Percentiles rank a stretch among this genome's conserved stretches.
Conservation (phyloP, 2,888 invertebrate species). For the Andrena trimmerana region DNA sequence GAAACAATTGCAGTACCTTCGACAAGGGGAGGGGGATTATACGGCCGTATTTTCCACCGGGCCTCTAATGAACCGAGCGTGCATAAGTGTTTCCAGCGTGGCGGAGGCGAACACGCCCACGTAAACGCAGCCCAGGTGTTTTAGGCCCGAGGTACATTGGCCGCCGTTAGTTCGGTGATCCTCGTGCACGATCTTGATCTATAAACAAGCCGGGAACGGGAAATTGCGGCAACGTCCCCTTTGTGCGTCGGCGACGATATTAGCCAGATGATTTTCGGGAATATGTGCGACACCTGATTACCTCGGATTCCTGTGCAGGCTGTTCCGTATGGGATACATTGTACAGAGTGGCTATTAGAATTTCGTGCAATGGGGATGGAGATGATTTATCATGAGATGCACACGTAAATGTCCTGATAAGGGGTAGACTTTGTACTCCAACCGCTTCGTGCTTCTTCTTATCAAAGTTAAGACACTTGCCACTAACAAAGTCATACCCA, state of each 20-base stretch:
- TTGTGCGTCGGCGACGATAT: constrained; percentile 13
- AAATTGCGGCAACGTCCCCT: constrained; percentile 2
- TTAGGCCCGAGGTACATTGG: constrained; percentile 44
- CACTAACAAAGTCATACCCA: background rate
- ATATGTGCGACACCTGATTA: constrained; percentile 6
- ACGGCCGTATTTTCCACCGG: constrained; percentile 52
- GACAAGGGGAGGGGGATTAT: constrained; percentile 46
- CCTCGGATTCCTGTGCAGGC: background rate
- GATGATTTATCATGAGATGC: too few relatives aligned
- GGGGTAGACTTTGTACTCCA: too few relatives aligned
- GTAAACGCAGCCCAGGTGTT: constrained; percentile 60
- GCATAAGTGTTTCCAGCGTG: constrained; percentile 65
- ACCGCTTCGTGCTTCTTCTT: background rate
- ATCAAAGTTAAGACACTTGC: background rate
- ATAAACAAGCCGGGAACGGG: constrained; percentile 32
- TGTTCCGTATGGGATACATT: too few relatives aligned
- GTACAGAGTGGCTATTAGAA: too few relatives aligned
- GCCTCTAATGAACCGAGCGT: constrained; percentile 70
- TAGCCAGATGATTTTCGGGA: constrained; percentile 1
- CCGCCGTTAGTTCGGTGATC: constrained; percentile 35
- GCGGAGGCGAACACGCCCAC: constrained; percentile 52
- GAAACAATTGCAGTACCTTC: constrained; percentile 69
- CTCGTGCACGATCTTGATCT: constrained; percentile 43
- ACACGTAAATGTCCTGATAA: too few relatives aligned
- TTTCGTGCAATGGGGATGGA: too few relatives aligned